A percentile compares a stretch with the other conserved stretches of the same genome.
Conservation (phyloP, 1,140 invertebrate species). For the Trachelipus rathkii region DNA sequence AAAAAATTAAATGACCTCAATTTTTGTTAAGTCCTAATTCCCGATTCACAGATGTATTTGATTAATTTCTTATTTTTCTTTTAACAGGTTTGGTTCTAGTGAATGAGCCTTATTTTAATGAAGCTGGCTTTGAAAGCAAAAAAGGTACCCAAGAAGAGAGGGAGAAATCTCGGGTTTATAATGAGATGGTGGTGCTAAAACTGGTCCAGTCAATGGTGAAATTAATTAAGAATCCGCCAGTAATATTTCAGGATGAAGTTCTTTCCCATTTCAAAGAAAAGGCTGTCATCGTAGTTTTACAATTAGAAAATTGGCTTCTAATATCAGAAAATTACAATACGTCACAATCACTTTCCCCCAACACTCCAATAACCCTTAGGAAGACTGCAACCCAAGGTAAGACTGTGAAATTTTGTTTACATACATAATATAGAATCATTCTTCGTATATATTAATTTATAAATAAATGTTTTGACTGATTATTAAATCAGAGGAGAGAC, state of each 20-base stretch:
- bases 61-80: too few relatives aligned
- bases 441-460: not conserved
- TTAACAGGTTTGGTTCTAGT: slow-evolving; percentile 83
- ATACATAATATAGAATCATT: not conserved
- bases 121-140: slow-evolving; percentile 92
- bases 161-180: slow-evolving; percentile 95
- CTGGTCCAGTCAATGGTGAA: slow-evolving; percentile 66
- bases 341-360: slow-evolving; percentile 57
- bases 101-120: slow-evolving; percentile 91
- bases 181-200: slow-evolving; percentile 74
- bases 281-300: slow-evolving; percentile 60
- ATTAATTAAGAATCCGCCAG: slow-evolving; percentile 67
- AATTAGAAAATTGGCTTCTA: slow-evolving; percentile 66
- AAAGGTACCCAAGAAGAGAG: too few relatives aligned
- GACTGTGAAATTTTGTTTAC: not conserved
- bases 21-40: too few relatives aligned
- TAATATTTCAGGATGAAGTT: slow-evolving; percentile 72
- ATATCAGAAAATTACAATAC: slow-evolving; percentile 60
- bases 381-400: too few relatives aligned
- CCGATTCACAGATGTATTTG: too few relatives aligned
- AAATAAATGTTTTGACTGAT: too few relatives aligned
- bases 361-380: slow-evolving; percentile 58
- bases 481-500: too few relatives aligned
- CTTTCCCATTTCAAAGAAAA: slow-evolving; percentile 64
- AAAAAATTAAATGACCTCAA: too few relatives aligned